Evolutionary conservation across 2,797 vertebrate genomes (phyloP), one percentile per base, ranked within the genome.

Genomic region (Sandelia bainsii): DNA sequence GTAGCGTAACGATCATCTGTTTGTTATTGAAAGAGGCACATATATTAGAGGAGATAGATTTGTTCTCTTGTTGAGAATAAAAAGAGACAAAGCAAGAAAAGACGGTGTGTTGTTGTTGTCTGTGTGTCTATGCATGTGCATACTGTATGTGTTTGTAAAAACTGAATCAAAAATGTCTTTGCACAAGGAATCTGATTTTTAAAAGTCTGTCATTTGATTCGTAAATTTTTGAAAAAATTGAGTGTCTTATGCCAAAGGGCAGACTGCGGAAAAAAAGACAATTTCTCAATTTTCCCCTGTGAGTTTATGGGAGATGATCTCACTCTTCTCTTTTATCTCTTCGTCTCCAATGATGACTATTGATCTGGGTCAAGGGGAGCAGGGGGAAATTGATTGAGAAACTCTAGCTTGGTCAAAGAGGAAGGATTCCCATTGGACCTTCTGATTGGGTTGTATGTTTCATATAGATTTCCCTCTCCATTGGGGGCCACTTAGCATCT

Each of bases 381-480:
- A 78, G 76, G 68, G 82, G 70, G 77, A 72, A 85, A 92, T 91
- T 92, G 90, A 93, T 87, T 89, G 78, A 84, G 91, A 91, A 92
- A 91, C 80, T 89, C 84, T 82, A 90, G 87, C 69, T 69, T 79
- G 69, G 87, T 82, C 67, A 83, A 82, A 84, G 63, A 75, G 78
- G 83, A 80, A 64, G 45, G 74, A 80, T 74, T 89, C 90, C 89
- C 87, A 80, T 54, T 14, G 49, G 88, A 64, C 79, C 54, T 60
- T 67, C 83, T 83, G 69, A 85, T 59, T 85, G 68, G 80, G 72
- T 86, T 81, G 79, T 58, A 25, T 89, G 68, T 62, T 77, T 78
- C 77, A 59, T 84, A 86, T 79, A 54, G 83, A 84, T 83, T 68
- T 46, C 53, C 71, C 46, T 44, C 69, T 74, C 73, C 83, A 87